Base-by-base conservation (phyloP, 2,113 vertebrate genomes). In the Mionectes macconnelli region DNA sequence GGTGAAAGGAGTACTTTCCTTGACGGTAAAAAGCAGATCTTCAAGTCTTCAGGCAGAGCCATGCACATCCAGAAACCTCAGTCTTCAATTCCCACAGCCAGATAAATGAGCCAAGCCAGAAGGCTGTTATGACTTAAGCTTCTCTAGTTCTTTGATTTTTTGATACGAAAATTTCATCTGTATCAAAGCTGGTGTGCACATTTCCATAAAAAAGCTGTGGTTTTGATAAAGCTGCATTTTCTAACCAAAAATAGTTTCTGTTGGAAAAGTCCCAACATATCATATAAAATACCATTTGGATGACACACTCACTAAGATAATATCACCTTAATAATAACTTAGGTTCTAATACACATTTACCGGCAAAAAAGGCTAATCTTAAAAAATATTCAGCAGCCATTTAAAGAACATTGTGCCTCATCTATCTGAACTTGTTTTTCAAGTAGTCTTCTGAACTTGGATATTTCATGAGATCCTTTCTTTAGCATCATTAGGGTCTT, bases 181-280 rank as follows among this genome's bases (percentile, higher is more conserved):
- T 93, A 92, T 88, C 79, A 93, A 95, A 94, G 70, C 49, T 80
- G 37, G 31, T 50, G 83, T 69, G 72, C 63, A 93, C 59, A 69
- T 77, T 90, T 90, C 59, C 55, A 86, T 83, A 33, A 90, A 95
- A 93, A 76, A 22, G 10, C 33, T 10, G 16, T 39, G 24, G 27
- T 53, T 92, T 88, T 90, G 72, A 80, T 66, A 86, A 92, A 92
- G 53, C 18, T 76, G 16, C 24, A 53, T 91, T 94, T 96, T 94
- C 81, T 56, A 50, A 91, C 33, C 12, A 72, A 87, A 94, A 89
- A 49, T 49, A 44, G 17, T 68, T 91, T 91, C 45, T 83, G 20
- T 62, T 86, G 79, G 63, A 93, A 92, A 73, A 92, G 85, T 91
- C 53, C 37, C 62, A 82, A 37, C 40, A n/a, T 83, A 53, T 8